Evolutionary conservation across 1,140 invertebrate species (phyloP).

Genomic region (Drosophila subobscura): DNA sequence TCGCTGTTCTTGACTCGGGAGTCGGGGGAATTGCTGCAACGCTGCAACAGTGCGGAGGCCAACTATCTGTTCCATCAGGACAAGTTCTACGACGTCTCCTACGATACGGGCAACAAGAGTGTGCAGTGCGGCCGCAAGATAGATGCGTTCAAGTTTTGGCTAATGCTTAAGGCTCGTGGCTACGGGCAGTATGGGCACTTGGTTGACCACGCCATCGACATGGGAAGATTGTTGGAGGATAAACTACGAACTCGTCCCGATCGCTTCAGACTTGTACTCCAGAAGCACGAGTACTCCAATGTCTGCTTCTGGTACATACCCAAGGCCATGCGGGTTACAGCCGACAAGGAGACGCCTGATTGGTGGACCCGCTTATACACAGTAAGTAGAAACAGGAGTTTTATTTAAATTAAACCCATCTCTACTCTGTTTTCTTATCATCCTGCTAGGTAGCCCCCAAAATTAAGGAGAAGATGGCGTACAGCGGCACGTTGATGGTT

Average conservation of each 20-base stretch:
- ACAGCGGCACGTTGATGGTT: constrained; percentile 92
- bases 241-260: constrained; percentile 82
- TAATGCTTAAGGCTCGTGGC: constrained; percentile 94
- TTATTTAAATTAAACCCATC: neutral
- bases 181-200: constrained; percentile 85
- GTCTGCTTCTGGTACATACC: constrained; percentile 98
- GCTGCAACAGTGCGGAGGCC: constrained; percentile 91
- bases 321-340: constrained; percentile 86
- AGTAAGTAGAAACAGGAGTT: constrained; percentile 74
- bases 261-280: constrained; percentile 87
- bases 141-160: constrained; percentile 96
- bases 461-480: constrained; percentile 92
- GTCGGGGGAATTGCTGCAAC: constrained; percentile 86
- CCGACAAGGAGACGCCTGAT: constrained; percentile 85
- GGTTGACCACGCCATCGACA: constrained; percentile 87
- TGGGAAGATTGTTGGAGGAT: constrained; percentile 85
- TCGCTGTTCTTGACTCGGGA: constrained; percentile 90
- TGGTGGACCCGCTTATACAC: constrained; percentile 89
- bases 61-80: constrained; percentile 96
- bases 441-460: constrained; percentile 89
- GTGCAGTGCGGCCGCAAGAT: constrained; percentile 97
- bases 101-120: constrained; percentile 96
- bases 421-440: neutral
- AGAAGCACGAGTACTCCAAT: constrained; percentile 90
- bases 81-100: constrained; percentile 95